Conservation (phyloP, 2,888 invertebrate genomes). For the Salticus scenicus region DNA sequence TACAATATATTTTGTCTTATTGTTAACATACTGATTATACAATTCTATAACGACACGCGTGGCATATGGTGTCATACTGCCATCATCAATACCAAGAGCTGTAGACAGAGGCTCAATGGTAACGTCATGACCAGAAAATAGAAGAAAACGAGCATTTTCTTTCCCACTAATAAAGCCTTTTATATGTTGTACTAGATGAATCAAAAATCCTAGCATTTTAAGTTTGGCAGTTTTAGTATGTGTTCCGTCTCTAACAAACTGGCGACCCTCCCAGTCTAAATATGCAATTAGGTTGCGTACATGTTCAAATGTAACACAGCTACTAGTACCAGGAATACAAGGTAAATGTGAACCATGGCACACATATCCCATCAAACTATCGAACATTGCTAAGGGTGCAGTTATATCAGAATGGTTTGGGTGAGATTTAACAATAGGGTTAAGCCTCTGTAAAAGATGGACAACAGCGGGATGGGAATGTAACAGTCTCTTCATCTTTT, state of each 20-base stretch:
- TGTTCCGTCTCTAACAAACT: conserved; percentile 77
- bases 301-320: conserved; percentile 81
- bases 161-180: conserved; percentile 78
- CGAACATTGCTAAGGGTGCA: conserved; percentile 82
- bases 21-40: conserved; percentile 80
- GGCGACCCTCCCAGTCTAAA: conserved; percentile 86
- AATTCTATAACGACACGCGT: conserved; percentile 91
- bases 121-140: conserved; percentile 94
- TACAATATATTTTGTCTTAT: conserved; percentile 82
- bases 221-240: conserved; percentile 81
- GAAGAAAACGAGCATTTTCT: conserved; percentile 82
- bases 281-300: conserved; percentile 87
- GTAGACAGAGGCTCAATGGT: conserved; percentile 89
- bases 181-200: conserved; percentile 87
- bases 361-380: conserved; percentile 87
- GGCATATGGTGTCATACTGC: conserved; percentile 85
- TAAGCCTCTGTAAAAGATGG: conserved; percentile 80
- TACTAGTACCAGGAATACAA: conserved; percentile 78
- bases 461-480: conserved; percentile 85
- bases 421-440: conserved; percentile 65
- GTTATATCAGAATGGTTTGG: conserved; percentile 66
- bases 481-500: conserved; percentile 81
- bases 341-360: conserved; percentile 90
- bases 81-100: conserved; percentile 83
- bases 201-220: conserved; percentile 87